Conservation (phyloP, 2,888 invertebrate genomes). For the Drosophila mettleri region DNA sequence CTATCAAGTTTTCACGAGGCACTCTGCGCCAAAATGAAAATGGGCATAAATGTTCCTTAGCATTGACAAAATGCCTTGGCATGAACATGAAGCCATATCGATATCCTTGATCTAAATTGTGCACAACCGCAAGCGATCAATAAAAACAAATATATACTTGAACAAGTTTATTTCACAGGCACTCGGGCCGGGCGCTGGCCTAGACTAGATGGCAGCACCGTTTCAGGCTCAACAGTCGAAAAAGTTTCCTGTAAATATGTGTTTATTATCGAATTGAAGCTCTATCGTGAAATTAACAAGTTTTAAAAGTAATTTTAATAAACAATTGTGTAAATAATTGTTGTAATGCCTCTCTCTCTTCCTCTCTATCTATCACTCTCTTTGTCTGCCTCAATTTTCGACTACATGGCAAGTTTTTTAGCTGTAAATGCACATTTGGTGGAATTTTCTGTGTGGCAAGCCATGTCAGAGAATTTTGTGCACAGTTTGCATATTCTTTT, state of each 20-base stretch:
- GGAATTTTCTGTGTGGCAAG: conserved; percentile 26
- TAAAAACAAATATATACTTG: conserved; percentile 58
- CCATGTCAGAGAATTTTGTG: conserved; percentile 53
- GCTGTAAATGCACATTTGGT: conserved; percentile 66
- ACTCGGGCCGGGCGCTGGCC: conserved; percentile 27
- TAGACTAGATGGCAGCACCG: conserved; percentile 11
- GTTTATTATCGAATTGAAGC: conserved; percentile 28
- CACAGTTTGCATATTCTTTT: conserved; percentile 75
- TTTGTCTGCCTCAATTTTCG: conserved; percentile 27
- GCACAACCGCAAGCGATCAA: conserved; percentile 82
- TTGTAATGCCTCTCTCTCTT: conserved; percentile 19
- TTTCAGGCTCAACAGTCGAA: conserved; percentile 5
- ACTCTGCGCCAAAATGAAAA: conserved; percentile 64
- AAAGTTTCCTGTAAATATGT: conserved; percentile 33
- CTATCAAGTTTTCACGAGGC: conserved; percentile 62
- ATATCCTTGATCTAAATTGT: conserved; percentile 82
- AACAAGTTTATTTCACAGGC: conserved; percentile 62
- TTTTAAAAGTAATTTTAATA: conserved; percentile 72
- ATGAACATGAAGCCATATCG: conserved; percentile 75
- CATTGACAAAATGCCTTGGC: conserved; percentile 79
- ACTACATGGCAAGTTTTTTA: conserved; percentile 33
- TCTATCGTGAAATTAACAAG: conserved; percentile 68
- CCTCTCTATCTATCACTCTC: no score
- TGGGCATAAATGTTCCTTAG: conserved; percentile 72
- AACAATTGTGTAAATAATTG: conserved; percentile 70